phyloP scores from a whole-genome alignment of 1,140 invertebrate species.

The Drosophila bocki region DNA sequence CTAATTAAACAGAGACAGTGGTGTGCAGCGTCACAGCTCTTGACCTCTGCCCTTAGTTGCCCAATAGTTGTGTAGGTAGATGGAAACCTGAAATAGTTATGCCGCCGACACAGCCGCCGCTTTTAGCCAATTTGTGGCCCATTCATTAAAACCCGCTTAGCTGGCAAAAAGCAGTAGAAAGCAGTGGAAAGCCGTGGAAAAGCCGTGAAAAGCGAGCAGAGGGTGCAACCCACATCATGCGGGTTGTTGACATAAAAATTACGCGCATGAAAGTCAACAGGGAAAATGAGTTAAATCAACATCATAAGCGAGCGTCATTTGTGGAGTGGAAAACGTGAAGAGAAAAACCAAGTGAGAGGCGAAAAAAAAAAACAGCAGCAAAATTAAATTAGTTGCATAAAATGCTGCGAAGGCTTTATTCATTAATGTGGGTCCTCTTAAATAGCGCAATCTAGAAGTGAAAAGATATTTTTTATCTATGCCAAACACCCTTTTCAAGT shows the following conservation, averaged over 20 bases:
- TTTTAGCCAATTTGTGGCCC: conserved; percentile 65
- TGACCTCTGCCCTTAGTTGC: conserved; percentile 25
- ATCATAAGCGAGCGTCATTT: conserved; percentile 55
- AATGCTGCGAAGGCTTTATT: conserved; percentile 39
- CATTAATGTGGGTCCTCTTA: conserved; percentile 9
- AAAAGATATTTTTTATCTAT: conserved; percentile 23
- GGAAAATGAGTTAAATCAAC: conserved; percentile 79
- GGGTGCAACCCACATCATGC: conserved; percentile 39
- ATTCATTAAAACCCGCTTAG: conserved; percentile 80
- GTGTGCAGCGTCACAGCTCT: conserved; percentile 11
- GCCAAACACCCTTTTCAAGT: conserved; percentile 2
- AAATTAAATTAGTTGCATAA: conserved; percentile 63
- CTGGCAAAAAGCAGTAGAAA: conserved; percentile 51
- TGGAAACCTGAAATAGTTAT: conserved; percentile 24
- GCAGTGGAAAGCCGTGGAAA: conserved; percentile 7
- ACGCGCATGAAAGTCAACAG: conserved; percentile 81
- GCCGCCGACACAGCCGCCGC: conserved; percentile 10
- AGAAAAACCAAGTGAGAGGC: not conserved
- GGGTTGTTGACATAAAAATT: conserved; percentile 77
- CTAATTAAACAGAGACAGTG: conserved; percentile 7
- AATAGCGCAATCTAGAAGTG: not conserved
- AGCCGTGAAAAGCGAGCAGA: conserved; percentile 11
- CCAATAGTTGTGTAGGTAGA: conserved; percentile 8
- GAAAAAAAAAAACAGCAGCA: conserved; percentile 12
- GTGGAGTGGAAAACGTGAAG: conserved; percentile 17